Evolutionary conservation across 2,113 vertebrate genomes (phyloP).

Genomic region (Pseudolaguvia tuberculata): DNA sequence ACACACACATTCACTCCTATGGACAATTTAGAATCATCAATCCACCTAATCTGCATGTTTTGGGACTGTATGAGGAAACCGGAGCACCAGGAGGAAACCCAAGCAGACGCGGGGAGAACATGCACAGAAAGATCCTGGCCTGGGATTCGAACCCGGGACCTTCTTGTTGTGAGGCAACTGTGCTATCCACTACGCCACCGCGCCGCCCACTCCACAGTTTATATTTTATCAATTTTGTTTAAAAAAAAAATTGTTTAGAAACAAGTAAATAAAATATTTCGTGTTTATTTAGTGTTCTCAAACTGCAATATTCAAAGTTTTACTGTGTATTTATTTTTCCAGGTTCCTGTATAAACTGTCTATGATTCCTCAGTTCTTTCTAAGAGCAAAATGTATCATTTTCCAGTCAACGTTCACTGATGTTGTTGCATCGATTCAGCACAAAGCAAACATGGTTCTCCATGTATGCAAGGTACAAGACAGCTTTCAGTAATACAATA

Average conservation of each 20-base stretch:
- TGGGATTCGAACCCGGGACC: no score
- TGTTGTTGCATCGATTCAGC: conserved; percentile 71
- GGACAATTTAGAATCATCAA: no score
- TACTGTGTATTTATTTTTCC: conserved; percentile 25
- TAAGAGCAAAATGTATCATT: conserved; percentile 86
- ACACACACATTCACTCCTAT: no score
- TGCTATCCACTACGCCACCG: no score
- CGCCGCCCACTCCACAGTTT: conserved; percentile 3
- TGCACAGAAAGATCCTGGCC: no score
- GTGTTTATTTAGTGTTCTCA: not conserved
- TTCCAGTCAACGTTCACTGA: conserved; percentile 85
- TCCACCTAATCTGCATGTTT: no score
- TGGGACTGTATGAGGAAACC: no score
- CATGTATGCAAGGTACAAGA: conserved; percentile 77
- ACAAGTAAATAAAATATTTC: no score
- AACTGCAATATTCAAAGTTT: not conserved
- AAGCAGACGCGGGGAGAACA: no score
- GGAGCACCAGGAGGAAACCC: no score
- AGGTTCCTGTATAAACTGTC: conserved; percentile 94
- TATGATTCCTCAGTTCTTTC: conserved; percentile 88
- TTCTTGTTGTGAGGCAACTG: no score
- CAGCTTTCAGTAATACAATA: not conserved
- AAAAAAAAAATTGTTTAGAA: not conserved
- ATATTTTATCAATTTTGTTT: not conserved
- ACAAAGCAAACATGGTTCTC: conserved; percentile 79